Base-by-base conservation (phyloP, 2,888 invertebrate species). In the Thecocarcelia acutangulata region DNA sequence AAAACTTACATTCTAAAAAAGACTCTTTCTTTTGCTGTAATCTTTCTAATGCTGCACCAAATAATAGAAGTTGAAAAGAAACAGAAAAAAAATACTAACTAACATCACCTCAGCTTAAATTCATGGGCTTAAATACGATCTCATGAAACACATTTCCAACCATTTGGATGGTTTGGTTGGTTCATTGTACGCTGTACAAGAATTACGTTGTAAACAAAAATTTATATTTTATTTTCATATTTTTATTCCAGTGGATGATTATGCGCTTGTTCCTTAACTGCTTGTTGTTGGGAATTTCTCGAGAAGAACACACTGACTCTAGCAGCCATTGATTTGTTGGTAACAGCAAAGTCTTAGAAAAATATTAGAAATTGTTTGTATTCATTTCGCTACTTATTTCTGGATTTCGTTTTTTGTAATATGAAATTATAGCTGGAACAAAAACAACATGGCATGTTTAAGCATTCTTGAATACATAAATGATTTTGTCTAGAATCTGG, bases 381-480 rank as follows among this genome's bases (percentile, higher is more conserved):
- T 59, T 56, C 48, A 42, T 63, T 69, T 77, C 46, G n/a, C 59
- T 64, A 1, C 42, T 37, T 54, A 13, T 44, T 58, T 56, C 58
- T n/a, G n/a, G n/a, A n/a, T 58, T 46, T 48, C 46, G 3, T 37
- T 61, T 33, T 52, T 13, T 17, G 4, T 54, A 61, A 54, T 54
- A 61, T 68, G 52, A 76, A 54, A 69, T 63, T 46, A 61, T 48
- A 17, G 46, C 46, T 70, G 42, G 46, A 68, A 58, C 33, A 76
- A 50, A 68, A 75, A 75, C 59, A 56, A 73, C 69, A 64, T 81
- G 73, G 56, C 81, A 78, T 82, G 69, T 68, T 76, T 40, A 58
- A 69, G 28, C 24, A 82, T 69, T 77, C 77, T 74, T 74, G 68
- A 64, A 81, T 77, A 72, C 68, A 74, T 50, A 63, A 61, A 77